Conservation (phyloP, 2,113 vertebrate genomes). For the Mirounga angustirostris region DNA sequence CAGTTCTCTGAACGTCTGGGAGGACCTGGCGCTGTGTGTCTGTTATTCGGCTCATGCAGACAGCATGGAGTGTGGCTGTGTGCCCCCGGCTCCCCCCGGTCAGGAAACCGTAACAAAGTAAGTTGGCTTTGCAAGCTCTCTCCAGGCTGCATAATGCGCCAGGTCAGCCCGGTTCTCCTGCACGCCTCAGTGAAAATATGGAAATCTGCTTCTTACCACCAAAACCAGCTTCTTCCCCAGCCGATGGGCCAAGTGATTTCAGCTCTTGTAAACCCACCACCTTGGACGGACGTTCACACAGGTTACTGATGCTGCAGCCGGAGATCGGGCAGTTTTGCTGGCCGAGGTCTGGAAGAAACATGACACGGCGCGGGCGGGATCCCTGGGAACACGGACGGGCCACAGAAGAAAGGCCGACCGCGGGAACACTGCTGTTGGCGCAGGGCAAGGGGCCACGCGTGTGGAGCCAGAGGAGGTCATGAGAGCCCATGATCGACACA, state of each 20-base stretch:
- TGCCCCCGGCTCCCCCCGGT: background rate
- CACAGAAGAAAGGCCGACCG: background rate
- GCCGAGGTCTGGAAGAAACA: background rate
- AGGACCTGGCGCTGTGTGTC: too few species aligned
- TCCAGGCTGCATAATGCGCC: rapidly evolving
- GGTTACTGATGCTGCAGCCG: background rate
- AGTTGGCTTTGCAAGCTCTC: background rate
- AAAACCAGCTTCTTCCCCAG: background rate
- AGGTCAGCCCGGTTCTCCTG: background rate
- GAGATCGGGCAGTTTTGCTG: background rate
- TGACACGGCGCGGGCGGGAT: background rate
- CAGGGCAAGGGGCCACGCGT: background rate
- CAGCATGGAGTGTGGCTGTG: background rate
- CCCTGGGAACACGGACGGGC: rapidly evolving
- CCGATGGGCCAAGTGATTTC: background rate
- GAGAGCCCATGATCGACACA: rapidly evolving
- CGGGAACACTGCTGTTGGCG: background rate
- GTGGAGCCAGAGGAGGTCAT: background rate
- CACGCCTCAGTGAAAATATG: background rate
- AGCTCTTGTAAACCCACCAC: background rate
- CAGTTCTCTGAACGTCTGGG: too few species aligned
- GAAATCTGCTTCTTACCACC: background rate
- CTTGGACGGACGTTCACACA: rapidly evolving
- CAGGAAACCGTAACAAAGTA: background rate
- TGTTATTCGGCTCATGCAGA: too few species aligned